Base-by-base conservation (phyloP, 1,140 invertebrate species). In the Drosophila pruinosa region DNA sequence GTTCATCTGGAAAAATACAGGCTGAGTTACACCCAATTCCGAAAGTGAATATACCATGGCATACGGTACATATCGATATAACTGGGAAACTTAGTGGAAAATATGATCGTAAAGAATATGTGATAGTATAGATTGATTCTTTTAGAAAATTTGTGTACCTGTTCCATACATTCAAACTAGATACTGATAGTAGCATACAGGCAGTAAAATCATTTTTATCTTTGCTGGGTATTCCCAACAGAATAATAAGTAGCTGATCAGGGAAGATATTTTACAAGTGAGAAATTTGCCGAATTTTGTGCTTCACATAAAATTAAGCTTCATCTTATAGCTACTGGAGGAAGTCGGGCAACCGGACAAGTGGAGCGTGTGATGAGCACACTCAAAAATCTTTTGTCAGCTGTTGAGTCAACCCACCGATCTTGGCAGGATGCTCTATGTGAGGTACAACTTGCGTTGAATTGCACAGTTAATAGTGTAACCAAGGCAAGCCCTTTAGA, bases 311-410 rank as follows among this genome's bases (percentile, higher is more conserved):
- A 52, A 6, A 10, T 52, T 19, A 52, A 52, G 12, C 48, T 52
- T 52, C 28, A 34, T 19, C 26, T 52, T 34, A 52, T 52, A 34
- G 14, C 24, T 19, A 52, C 21, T 8, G 48, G 48, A 47, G 48
- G 3, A 52, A 52, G 24, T 15, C 48, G 43, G 31, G 63, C 63
- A 67, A 67, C 48, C 53, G 43, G 63, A 21, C 53, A 57, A 67
- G 34, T 58, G 39, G 34, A 67, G 26, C 45, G 54, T 50, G 17
- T 43, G 24, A 50, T 41, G 45, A 53, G 26, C 24, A 64, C 36
- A 1, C 38, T 64, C 26, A 47, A 64, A 7, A 56, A 56, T 63
- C 24, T 61, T 8, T 8, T 48, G 14, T 38, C 45, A n/a, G 43
- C 43, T 7, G 56, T 59, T 22, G 19, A 48, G 22, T 59, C 41